phyloP scores from a whole-genome alignment of 2,113 vertebrate genomes.

The Dermatemys mawii region DNA sequence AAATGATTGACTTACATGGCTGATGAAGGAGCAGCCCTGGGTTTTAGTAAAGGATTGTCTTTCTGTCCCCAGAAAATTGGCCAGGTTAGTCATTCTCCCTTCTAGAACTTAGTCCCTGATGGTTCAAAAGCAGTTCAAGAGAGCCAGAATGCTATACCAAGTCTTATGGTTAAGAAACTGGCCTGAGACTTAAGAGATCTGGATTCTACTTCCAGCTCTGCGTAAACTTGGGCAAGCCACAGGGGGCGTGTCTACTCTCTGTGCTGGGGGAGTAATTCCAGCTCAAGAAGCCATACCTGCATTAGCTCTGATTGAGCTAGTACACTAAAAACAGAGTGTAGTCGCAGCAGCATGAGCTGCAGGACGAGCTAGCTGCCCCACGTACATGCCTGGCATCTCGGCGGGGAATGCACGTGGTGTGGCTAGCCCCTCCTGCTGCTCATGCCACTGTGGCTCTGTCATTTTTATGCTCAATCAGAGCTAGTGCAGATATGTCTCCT shows the following conservation, averaged over 20 bases:
- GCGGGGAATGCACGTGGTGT: background rate
- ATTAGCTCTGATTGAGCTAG: background rate
- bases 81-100: background rate
- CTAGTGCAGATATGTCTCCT: background rate
- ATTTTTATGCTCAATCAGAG: background rate
- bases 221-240: fast-evolving
- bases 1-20: background rate
- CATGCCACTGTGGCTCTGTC: background rate
- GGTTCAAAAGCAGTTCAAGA: background rate
- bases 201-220: fast-evolving
- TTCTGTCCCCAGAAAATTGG: background rate
- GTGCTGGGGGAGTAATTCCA: background rate
- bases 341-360: background rate
- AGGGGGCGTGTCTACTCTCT: background rate
- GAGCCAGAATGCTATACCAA: background rate
- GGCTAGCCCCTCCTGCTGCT: background rate
- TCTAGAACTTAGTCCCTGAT: background rate
- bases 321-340: background rate
- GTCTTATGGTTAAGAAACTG: background rate
- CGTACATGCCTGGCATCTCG: background rate
- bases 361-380: background rate
- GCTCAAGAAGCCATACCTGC: background rate
- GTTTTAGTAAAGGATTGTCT: background rate
- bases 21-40: background rate
- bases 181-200: fast-evolving